phyloP scores from a whole-genome alignment of 2,113 vertebrate species.

The Chlorodrepanis virens region DNA sequence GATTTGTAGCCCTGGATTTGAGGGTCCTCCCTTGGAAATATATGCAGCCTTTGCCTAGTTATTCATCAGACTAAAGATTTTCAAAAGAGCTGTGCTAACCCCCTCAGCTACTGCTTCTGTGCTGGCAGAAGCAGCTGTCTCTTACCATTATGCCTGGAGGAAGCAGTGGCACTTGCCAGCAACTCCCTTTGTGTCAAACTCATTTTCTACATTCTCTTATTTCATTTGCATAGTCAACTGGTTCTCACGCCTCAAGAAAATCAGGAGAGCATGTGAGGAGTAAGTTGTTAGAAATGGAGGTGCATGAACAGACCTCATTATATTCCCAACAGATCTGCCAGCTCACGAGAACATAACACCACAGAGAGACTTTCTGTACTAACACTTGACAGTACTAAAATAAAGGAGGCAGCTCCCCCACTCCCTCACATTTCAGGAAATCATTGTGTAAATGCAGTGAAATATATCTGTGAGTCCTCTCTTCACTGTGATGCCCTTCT shows the following conservation, averaged over 20 bases:
- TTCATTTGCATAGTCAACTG: constrained; percentile 72
- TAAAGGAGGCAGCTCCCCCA: neutral
- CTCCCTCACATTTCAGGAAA: neutral
- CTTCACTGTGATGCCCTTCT: neutral
- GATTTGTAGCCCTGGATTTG: neutral
- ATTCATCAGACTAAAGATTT: constrained; percentile 50
- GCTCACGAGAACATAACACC: constrained; percentile 50
- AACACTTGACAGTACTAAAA: constrained; percentile 35
- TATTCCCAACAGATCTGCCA: constrained; percentile 62
- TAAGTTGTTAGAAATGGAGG: constrained; percentile 63
- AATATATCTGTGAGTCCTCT: neutral
- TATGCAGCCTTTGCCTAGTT: neutral
- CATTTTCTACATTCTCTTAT: constrained; percentile 58
- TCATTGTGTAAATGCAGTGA: neutral
- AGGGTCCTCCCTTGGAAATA: neutral
- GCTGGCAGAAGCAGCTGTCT: constrained; percentile 70
- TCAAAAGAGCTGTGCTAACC: constrained; percentile 24
- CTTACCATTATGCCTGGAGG: constrained; percentile 69
- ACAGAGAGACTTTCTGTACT: constrained; percentile 15
- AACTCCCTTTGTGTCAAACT: constrained; percentile 69
- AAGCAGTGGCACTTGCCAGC: constrained; percentile 68
- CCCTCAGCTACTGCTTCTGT: constrained; percentile 44
- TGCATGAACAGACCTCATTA: constrained; percentile 55
- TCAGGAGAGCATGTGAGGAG: constrained; percentile 59
- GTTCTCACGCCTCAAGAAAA: constrained; percentile 68